These are phyloP conservation scores for Venturia canescens DNA, from an alignment of 1,140 invertebrate genomes.

Conservation along the genomic window DNA sequence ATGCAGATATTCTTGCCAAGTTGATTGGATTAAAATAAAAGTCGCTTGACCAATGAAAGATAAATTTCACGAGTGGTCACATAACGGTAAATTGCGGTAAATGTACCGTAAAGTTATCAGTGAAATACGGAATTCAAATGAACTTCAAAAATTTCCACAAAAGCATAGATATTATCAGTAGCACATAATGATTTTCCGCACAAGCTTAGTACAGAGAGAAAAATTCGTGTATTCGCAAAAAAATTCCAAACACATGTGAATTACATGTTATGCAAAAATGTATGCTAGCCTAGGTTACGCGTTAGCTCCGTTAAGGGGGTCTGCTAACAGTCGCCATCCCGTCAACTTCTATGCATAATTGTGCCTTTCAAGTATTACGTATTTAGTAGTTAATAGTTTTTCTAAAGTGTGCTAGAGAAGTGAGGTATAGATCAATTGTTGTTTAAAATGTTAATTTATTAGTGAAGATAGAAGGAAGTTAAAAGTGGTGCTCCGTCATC, in stretches of 20 bases:
- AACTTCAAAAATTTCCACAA: background rate
- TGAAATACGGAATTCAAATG: background rate
- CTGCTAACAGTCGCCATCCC: slow-evolving; percentile 1
- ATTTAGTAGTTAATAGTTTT: slow-evolving; percentile 4
- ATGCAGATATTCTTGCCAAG: too few relatives aligned
- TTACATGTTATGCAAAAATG: background rate
- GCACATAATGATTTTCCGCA: background rate
- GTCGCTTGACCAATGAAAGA: too few relatives aligned
- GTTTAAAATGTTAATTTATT: background rate
- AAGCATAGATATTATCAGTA: background rate
- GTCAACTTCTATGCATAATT: background rate
- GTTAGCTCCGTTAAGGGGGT: background rate
- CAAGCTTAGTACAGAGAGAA: background rate
- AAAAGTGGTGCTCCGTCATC: background rate
- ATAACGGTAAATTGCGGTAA: background rate
- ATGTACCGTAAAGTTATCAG: background rate
- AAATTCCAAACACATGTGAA: background rate
- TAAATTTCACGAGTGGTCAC: too few relatives aligned
- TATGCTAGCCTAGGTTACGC: background rate
- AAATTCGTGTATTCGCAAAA: background rate
- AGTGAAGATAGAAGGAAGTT: background rate
- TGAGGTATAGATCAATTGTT: background rate
- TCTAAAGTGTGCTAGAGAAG: background rate
- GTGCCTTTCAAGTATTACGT: slow-evolving; percentile 7
- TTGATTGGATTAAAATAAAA: too few relatives aligned